A percentile compares a stretch with the other conserved stretches of the same genome.
phyloP scores from a whole-genome alignment of 92 coral and sea anemone genomes.

The Anthopleura xanthogrammica region DNA sequence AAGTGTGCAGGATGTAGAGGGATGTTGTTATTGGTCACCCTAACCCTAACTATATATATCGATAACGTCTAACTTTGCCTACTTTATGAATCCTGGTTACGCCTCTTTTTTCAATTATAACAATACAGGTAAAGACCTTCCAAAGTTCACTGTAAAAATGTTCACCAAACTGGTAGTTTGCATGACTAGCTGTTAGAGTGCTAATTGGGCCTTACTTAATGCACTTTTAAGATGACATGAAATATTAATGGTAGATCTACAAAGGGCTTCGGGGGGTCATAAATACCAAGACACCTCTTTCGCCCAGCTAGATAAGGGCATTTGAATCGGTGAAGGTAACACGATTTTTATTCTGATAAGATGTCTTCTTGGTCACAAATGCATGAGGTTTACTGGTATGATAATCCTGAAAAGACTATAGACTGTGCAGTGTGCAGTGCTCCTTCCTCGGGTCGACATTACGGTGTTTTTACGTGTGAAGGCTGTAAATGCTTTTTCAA shows the following conservation, averaged over 20 bases:
- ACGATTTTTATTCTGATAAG: neutral
- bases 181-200: neutral
- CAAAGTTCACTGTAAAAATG: neutral
- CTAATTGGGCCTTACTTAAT: neutral
- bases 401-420: conserved; percentile 67
- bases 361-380: conserved; percentile 65
- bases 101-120: neutral
- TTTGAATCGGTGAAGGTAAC: conserved; percentile 23
- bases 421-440: conserved; percentile 74
- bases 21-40: too few species aligned
- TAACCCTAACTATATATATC: too few species aligned
- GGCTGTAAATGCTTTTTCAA: conserved; percentile 83
- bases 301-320: neutral
- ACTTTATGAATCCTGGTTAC: too few species aligned
- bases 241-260: neutral
- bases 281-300: conserved; percentile 13
- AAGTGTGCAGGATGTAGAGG: too few species aligned
- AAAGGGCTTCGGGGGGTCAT: neutral
- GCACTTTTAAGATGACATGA: neutral
- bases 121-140: neutral
- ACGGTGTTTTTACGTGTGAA: conserved; percentile 78
- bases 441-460: conserved; percentile 71
- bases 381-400: conserved; percentile 70
- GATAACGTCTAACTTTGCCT: too few species aligned
- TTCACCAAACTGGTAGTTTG: neutral